phyloP scores from a whole-genome alignment of 2,113 vertebrate species.

The Elanoides forficatus region DNA sequence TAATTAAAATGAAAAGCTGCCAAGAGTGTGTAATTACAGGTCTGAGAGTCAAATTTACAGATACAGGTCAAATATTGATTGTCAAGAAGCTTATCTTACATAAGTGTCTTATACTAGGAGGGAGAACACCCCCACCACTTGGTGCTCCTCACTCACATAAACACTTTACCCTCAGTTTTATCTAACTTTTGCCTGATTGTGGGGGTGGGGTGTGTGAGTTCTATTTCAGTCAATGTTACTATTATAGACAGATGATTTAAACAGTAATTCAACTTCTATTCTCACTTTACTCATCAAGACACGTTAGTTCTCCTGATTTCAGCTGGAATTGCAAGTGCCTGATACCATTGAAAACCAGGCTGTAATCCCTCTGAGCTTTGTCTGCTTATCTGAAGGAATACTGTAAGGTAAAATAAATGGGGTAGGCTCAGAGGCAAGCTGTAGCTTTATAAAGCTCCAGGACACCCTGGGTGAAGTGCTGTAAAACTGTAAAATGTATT shows the following conservation, averaged over 20 bases:
- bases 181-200: background rate
- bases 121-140: background rate
- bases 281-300: background rate
- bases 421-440: background rate
- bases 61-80: slow-evolving; percentile 23
- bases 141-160: background rate
- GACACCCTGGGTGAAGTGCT: background rate
- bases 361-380: background rate
- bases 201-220: accelerated
- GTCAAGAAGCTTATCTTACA: background rate
- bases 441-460: background rate
- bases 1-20: slow-evolving; percentile 52
- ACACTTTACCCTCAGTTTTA: background rate
- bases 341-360: background rate
- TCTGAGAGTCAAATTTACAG: background rate
- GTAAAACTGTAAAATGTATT: background rate
- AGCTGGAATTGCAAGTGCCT: background rate
- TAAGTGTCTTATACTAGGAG: background rate
- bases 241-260: background rate
- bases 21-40: background rate
- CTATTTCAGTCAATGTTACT: background rate
- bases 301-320: background rate
- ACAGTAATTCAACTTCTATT: background rate
- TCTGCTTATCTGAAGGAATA: background rate
- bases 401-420: background rate